phyloP scores from a whole-genome alignment of 2,113 vertebrate genomes.

The Nycticorax nycticorax region DNA sequence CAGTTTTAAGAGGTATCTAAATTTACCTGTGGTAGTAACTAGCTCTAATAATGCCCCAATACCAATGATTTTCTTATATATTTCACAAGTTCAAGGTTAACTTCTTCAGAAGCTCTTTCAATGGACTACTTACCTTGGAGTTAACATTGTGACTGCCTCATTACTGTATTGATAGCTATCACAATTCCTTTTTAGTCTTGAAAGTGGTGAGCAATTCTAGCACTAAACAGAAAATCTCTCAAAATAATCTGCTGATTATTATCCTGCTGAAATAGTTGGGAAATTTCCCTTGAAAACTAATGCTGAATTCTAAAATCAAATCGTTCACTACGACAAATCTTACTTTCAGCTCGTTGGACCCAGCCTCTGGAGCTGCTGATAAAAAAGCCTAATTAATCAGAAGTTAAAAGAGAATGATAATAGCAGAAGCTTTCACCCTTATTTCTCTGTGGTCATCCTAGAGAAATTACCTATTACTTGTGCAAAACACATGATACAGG shows the following conservation, averaged over 20 bases:
- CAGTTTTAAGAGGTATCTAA: background rate
- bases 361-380: background rate
- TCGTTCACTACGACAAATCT: background rate
- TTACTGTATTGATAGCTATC: background rate
- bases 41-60: background rate
- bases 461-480: background rate
- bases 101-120: background rate
- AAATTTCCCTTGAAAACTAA: background rate
- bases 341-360: background rate
- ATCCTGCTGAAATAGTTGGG: background rate
- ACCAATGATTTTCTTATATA: background rate
- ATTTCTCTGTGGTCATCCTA: background rate
- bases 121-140: background rate
- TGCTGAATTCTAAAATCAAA: background rate
- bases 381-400: conserved; percentile 14
- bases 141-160: background rate
- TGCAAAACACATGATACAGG: background rate
- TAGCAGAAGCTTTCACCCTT: background rate
- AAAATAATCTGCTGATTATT: background rate
- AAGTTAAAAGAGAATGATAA: background rate
- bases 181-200: background rate
- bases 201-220: background rate
- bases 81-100: background rate
- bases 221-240: background rate
- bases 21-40: background rate